phyloP scores from a whole-genome alignment of 2,113 vertebrate genomes.

The Orycteropus afer region DNA sequence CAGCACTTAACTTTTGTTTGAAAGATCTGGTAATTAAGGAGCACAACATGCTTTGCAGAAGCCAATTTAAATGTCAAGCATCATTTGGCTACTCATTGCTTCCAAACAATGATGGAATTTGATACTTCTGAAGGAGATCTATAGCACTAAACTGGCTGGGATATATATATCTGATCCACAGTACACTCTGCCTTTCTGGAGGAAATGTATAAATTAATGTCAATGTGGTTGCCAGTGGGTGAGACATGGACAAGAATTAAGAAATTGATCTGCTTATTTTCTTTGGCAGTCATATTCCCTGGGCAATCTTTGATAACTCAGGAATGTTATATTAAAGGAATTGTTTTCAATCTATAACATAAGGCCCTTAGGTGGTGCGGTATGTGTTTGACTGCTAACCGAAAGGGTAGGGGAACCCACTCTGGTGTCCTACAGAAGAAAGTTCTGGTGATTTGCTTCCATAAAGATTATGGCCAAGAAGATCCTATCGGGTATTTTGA shows the following conservation, averaged over 20 bases:
- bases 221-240: no score
- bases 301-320: neutral
- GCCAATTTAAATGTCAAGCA: neutral
- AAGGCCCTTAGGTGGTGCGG: no score
- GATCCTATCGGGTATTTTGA: neutral
- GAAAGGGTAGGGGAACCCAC: neutral
- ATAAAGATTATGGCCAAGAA: neutral
- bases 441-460: neutral
- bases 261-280: neutral
- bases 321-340: neutral
- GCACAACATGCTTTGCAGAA: neutral
- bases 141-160: neutral
- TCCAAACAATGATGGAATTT: neutral
- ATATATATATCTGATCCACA: accelerated
- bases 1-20: constrained; percentile 10
- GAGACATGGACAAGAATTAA: neutral
- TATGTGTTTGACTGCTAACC: neutral
- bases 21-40: neutral
- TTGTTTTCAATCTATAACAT: neutral
- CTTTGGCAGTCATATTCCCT: neutral
- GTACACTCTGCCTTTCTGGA: neutral
- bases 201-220: neutral
- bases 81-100: neutral
- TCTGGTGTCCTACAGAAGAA: neutral
- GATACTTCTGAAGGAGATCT: neutral